Conservation (phyloP, 2,888 invertebrate genomes). For the Teleiodes luculella region DNA sequence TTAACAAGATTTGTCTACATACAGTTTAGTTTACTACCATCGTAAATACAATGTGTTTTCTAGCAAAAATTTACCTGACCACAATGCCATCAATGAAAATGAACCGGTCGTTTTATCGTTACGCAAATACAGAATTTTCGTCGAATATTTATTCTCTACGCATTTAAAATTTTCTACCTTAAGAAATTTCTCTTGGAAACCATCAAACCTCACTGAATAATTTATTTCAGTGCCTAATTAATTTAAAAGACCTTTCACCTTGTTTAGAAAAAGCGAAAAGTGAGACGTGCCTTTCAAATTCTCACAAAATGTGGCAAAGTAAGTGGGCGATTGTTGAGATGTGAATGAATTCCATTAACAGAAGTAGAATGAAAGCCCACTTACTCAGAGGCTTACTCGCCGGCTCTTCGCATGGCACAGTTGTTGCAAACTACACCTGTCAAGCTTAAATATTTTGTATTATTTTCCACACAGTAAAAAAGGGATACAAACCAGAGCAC, state of each 20-base stretch:
- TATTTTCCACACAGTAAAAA: too few relatives aligned
- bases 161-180: not conserved
- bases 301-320: conserved; percentile 40
- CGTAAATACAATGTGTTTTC: too few relatives aligned
- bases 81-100: too few relatives aligned
- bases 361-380: conserved; percentile 51
- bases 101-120: too few relatives aligned
- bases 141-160: not conserved
- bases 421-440: not conserved
- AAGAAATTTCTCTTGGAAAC: too few relatives aligned
- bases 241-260: conserved; percentile 35
- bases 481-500: too few relatives aligned
- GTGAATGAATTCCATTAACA: conserved; percentile 59
- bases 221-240: conserved; percentile 30
- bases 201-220: not conserved
- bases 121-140: too few relatives aligned
- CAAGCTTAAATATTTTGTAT: too few relatives aligned
- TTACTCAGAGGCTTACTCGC: not conserved
- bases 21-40: too few relatives aligned
- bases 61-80: not conserved
- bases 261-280: conserved; percentile 49
- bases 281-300: conserved; percentile 42
- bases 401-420: not conserved
- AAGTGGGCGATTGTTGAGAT: conserved; percentile 56
- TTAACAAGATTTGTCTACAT: too few relatives aligned